Evolutionary conservation across 2,113 vertebrate genomes (phyloP).

Genomic region (Ahaetulla prasina): DNA sequence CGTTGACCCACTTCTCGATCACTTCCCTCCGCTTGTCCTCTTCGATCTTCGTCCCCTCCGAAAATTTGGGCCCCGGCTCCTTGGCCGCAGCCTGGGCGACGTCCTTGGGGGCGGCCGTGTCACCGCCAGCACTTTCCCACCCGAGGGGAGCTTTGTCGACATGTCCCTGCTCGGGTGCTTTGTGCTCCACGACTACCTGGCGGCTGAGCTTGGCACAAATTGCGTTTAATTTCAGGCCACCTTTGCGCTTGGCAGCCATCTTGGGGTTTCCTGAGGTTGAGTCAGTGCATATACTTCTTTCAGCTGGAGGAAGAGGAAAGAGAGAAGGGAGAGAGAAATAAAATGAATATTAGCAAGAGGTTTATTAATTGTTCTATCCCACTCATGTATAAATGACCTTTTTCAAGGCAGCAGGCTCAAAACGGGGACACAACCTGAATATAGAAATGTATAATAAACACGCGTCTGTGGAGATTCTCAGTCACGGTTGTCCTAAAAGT

Average conservation of each 20-base stretch:
- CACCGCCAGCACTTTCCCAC: conserved; percentile 58
- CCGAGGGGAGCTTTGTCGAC: conserved; percentile 71
- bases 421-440: background rate
- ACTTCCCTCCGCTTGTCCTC: conserved; percentile 96
- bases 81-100: conserved; percentile 76
- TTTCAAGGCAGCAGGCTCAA: background rate
- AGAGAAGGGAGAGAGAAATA: conserved; percentile 25
- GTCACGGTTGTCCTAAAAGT: no score
- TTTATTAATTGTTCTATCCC: background rate
- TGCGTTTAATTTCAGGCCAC: conserved; percentile 98
- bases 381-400: background rate
- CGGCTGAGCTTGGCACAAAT: conserved; percentile 99
- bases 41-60: conserved; percentile 78
- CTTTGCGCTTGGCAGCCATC: conserved; percentile 99
- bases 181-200: conserved; percentile 91
- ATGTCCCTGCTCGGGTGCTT: conserved; percentile 75
- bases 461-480: no score
- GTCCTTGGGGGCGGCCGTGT: conserved; percentile 68
- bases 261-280: conserved; percentile 92
- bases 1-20: conserved; percentile 99
- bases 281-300: conserved; percentile 97
- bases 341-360: conserved; percentile 12
- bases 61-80: conserved; percentile 70
- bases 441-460: background rate
- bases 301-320: conserved; percentile 73